A percentile compares a stretch with the other conserved stretches of the same genome.
Evolutionary conservation across 2,113 vertebrate species (phyloP).

Genomic region (Anser brachyrhynchus): DNA sequence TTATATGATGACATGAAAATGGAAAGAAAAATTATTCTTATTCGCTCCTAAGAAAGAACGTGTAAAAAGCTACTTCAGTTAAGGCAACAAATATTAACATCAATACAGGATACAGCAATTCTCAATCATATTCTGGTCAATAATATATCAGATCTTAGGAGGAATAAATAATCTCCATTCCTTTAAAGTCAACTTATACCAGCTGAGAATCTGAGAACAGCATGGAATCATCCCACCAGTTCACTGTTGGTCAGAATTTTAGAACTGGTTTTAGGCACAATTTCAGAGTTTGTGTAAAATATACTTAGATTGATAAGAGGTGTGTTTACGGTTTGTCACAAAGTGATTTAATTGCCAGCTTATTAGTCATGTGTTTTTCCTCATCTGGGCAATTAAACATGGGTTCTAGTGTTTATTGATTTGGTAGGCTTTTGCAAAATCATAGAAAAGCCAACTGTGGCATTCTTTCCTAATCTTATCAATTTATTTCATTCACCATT

Average conservation of each 20-base stretch:
- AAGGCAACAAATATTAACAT: neutral
- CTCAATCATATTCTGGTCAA: neutral
- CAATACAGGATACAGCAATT: neutral
- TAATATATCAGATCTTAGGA: neutral
- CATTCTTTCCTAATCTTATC: neutral
- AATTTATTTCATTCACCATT: neutral
- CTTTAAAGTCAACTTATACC: slow-evolving; percentile 2
- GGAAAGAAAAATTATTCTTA: neutral
- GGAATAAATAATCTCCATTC: neutral
- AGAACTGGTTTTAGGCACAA: neutral
- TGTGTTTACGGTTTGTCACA: neutral
- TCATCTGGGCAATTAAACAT: neutral
- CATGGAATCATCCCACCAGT: neutral
- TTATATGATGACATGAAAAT: neutral
- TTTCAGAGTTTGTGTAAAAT: neutral
- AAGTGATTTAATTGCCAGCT: neutral
- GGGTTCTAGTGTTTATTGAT: neutral
- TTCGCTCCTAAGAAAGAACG: neutral
- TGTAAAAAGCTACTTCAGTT: neutral
- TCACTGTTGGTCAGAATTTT: neutral
- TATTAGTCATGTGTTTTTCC: neutral
- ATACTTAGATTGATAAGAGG: neutral
- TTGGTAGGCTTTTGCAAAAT: neutral
- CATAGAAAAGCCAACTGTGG: neutral
- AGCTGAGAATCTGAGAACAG: neutral